These are phyloP conservation scores for Omphaloscelis lunosa DNA, from an alignment of 2,888 invertebrate species.

Conservation along the genomic window DNA sequence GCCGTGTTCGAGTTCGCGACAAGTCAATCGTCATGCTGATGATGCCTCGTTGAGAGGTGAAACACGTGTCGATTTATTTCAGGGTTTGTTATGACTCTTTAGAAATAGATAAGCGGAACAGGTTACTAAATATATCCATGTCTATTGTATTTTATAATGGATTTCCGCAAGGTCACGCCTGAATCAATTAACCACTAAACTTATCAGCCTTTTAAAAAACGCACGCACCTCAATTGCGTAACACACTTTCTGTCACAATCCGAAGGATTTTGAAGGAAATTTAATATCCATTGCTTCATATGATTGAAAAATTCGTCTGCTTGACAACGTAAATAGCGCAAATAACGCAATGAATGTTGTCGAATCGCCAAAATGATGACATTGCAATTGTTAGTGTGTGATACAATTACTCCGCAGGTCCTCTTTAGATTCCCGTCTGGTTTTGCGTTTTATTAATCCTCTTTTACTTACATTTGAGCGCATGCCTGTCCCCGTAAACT, in stretches of 20 bases:
- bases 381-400: not conserved
- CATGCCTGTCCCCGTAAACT: not conserved
- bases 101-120: no score
- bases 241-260: no score
- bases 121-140: no score
- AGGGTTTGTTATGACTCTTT: no score
- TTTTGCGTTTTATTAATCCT: not conserved
- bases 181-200: not conserved
- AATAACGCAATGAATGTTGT: not conserved
- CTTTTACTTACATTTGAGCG: not conserved
- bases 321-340: not conserved
- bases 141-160: no score
- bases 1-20: no score
- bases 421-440: not conserved
- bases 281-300: not conserved
- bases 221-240: no score
- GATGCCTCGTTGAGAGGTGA: no score
- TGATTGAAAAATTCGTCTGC: not conserved
- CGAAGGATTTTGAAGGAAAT: no score
- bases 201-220: not conserved
- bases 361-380: not conserved
- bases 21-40: no score
- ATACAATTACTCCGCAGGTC: not conserved
- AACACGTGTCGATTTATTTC: no score
- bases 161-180: no score